Base-by-base conservation (phyloP, 2,797 vertebrate species). In the Paguma larvata region DNA sequence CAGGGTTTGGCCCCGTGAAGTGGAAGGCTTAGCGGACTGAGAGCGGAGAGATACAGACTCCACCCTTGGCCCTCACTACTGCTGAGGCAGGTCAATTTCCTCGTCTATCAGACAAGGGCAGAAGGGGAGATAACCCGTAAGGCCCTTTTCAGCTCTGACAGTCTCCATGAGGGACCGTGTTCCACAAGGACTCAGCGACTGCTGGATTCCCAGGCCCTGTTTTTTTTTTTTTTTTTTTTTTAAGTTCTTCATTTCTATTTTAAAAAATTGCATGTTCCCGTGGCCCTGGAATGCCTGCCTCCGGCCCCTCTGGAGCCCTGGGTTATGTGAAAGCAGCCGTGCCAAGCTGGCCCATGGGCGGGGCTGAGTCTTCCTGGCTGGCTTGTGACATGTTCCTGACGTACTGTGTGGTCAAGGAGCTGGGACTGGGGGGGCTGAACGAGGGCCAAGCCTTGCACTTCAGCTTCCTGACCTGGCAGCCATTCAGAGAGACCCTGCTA, bases 281-380 rank as follows among this genome's bases (percentile, higher is more conserved):
- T 98, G 98, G 98, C 99, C 99, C 98, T 98, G 96, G 98, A 98
- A 98, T 99, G 98, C 99, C 98, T 98, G 98, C 98, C 98, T 99
- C 98, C 98, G 98, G 98, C 98, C 99, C 99, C 99, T 99, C 98
- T 97, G 95, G 99, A 99, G 99, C 98, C 98, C 98, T 98, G 99
- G 99, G 99, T 99, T 99, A 99, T 99, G 99, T 99, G 99, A 99
- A 99, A 99, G 98, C 98, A 97, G 98, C 32, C 38, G 98, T 98
- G 99, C 99, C 99, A 99, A 99, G 99, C 98, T 93, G 97, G 97
- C 82, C 97, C 86, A 93, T 97, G 98, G 98, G 98, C 98, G 98
- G 98, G 98, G 93, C 96, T 89, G 96, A 98, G 98, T 96, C 98
- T 95, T 98, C 98, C 97, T 95, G 98, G 98, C 98, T 97, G 95